These are phyloP conservation scores for Mesocentrotus franciscanus DNA, from an alignment of 53 echinoderm and acorn worm species.

Conservation along the genomic window DNA sequence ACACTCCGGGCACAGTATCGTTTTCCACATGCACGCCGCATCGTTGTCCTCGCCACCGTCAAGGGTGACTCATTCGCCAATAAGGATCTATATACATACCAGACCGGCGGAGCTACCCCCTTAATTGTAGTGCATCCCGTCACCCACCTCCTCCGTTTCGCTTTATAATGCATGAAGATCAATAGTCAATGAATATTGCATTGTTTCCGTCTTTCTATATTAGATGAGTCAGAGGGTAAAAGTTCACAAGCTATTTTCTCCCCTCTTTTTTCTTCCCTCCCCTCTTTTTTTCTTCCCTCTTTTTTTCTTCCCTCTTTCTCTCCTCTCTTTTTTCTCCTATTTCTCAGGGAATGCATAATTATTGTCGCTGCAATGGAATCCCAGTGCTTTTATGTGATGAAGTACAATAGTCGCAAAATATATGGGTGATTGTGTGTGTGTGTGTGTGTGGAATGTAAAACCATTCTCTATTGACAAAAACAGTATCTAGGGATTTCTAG, in stretches of 20 bases:
- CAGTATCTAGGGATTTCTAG: not conserved
- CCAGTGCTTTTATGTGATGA: not conserved
- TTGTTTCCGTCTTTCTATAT: slow-evolving; percentile 10
- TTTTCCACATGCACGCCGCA: not conserved
- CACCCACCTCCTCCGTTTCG: not conserved
- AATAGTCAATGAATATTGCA: slow-evolving; percentile 34
- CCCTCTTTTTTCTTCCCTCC: not conserved
- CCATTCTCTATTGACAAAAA: not conserved
- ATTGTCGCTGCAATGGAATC: not conserved
- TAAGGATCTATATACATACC: not conserved
- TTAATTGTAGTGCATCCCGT: not conserved
- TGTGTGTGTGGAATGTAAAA: not conserved
- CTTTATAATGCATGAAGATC: slow-evolving; percentile 18
- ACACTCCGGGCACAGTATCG: slow-evolving; percentile 3
- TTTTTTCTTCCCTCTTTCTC: not conserved
- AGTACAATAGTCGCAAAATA: not conserved
- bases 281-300: not conserved
- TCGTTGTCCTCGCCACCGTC: not conserved
- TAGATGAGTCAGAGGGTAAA: slow-evolving; percentile 6
- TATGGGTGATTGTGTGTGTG: not conserved
- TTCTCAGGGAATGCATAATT: not conserved
- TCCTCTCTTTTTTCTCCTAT: not conserved
- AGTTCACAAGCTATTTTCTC: not conserved
- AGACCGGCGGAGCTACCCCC: not conserved
- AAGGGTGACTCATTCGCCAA: slow-evolving; percentile 6